Percentiles rank a stretch among this genome's conserved stretches.
Evolutionary conservation across 2,113 vertebrate species (phyloP).

Genomic region (Cnemophilus loriae): DNA sequence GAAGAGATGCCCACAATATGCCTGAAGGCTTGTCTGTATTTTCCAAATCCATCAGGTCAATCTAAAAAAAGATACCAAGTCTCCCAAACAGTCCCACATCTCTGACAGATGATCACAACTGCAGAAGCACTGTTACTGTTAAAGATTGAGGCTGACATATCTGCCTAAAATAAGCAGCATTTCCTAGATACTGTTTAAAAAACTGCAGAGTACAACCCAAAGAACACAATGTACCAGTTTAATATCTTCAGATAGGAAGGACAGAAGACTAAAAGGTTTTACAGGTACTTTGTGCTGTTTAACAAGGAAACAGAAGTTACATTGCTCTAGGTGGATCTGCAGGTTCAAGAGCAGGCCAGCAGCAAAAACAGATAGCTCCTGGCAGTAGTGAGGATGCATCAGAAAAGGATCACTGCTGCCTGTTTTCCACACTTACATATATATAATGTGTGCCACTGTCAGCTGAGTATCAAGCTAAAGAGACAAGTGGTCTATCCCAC

Average conservation of each 20-base stretch:
- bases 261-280: background rate
- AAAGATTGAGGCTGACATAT: background rate
- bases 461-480: background rate
- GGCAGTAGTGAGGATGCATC: background rate
- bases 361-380: background rate
- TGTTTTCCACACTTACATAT: background rate
- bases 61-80: background rate
- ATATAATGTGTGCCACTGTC: background rate
- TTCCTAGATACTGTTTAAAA: background rate
- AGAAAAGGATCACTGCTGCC: background rate
- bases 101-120: background rate
- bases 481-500: rapidly evolving
- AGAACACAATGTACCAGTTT: background rate
- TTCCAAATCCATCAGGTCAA: background rate
- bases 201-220: background rate
- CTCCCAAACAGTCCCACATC: background rate
- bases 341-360: background rate
- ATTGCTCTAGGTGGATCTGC: background rate
- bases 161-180: background rate
- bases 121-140: background rate
- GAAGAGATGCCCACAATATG: background rate
- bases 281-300: background rate
- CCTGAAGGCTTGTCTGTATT: background rate
- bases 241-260: background rate
- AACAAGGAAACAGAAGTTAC: background rate